Conservation (phyloP, 1,140 invertebrate genomes). For the Apolygus lucorum region DNA sequence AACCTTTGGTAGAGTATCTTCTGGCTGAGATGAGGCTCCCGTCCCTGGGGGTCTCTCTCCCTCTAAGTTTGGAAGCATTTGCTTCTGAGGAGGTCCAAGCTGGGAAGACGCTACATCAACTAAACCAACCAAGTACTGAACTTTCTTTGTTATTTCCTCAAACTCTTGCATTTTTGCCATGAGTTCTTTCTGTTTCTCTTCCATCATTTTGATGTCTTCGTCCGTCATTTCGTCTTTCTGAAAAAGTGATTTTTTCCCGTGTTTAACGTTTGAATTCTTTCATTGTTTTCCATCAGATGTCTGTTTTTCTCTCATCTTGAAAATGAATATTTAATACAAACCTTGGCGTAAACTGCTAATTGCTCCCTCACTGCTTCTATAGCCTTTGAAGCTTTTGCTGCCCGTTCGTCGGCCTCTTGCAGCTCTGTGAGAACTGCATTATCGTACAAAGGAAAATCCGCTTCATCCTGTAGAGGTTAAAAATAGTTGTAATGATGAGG, state of each 20-base stretch:
- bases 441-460: conserved; percentile 22
- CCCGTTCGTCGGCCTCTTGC: conserved; percentile 19
- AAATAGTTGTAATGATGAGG: not conserved
- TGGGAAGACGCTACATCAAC: conserved; percentile 29
- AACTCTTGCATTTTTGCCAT: conserved; percentile 38
- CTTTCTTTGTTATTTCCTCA: conserved; percentile 38
- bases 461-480: not conserved
- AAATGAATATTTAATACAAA: not conserved
- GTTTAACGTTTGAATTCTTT: not conserved
- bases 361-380: conserved; percentile 18
- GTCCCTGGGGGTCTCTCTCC: not conserved
- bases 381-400: conserved; percentile 12
- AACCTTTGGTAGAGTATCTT: conserved; percentile 20
- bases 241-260: not conserved
- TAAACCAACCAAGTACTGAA: conserved; percentile 38
- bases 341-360: conserved; percentile 15
- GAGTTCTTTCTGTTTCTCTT: conserved; percentile 36
- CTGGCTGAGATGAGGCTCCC: conserved; percentile 31
- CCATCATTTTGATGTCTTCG: conserved; percentile 36
- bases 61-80: conserved; percentile 13
- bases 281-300: not conserved
- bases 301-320: not conserved
- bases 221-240: conserved; percentile 40
- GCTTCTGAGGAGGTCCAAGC: conserved; percentile 19
- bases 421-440: conserved; percentile 19